Conservation (phyloP, 2,888 invertebrate genomes). For the Ophion obscuratus region DNA sequence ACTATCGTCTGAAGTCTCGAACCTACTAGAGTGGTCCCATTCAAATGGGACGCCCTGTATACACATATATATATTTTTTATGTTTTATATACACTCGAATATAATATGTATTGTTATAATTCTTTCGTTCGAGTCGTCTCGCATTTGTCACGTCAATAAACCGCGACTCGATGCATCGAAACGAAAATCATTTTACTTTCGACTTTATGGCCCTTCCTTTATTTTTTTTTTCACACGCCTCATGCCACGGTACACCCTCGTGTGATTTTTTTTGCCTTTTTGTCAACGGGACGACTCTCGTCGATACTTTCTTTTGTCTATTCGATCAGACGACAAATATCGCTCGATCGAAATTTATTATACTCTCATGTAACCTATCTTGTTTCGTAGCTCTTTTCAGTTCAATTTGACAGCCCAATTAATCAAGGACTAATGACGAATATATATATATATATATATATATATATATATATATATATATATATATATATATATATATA, state of each 20-base stretch:
- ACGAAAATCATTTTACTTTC: conserved; percentile 40
- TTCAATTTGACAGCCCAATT: neutral
- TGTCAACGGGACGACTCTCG: neutral
- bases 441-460: too few species aligned
- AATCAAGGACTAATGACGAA: neutral
- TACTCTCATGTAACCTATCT: neutral
- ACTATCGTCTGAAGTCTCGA: neutral
- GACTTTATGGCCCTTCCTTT: neutral
- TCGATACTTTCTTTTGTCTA: conserved; percentile 32
- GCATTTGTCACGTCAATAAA: conserved; percentile 20
- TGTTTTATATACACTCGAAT: conserved; percentile 50
- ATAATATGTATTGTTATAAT: conserved; percentile 41
- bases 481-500: too few species aligned
- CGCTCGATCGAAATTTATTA: conserved; percentile 25
- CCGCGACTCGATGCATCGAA: neutral
- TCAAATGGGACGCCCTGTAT: neutral
- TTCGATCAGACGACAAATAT: conserved; percentile 14
- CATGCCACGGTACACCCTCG: conserved; percentile 24
- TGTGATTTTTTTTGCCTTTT: neutral
- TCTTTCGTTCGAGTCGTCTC: conserved; percentile 8
- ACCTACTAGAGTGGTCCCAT: conserved; percentile 8
- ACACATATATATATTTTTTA: conserved; percentile 17
- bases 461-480: too few species aligned
- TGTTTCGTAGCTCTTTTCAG: conserved; percentile 3
- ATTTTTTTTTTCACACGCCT: conserved; percentile 28